Conservation (phyloP, 2,888 invertebrate species). For the Aleiodes leptofemur region DNA sequence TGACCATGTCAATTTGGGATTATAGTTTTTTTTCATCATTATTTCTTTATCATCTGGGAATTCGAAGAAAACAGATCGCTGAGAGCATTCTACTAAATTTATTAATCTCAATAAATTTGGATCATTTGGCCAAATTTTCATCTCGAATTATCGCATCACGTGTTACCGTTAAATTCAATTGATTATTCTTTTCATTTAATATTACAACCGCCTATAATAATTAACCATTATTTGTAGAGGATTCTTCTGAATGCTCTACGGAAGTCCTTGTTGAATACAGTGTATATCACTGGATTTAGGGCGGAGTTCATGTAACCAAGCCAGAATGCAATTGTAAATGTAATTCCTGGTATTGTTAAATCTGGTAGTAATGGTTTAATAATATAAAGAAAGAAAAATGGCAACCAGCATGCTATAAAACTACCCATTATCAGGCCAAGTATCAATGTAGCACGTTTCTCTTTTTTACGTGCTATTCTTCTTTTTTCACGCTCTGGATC, state of each 20-base stretch:
- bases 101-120: background rate
- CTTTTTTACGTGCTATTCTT: slow-evolving; percentile 94
- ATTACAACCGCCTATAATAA: slow-evolving; percentile 15
- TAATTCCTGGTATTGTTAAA: slow-evolving; percentile 87
- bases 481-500: slow-evolving; percentile 96
- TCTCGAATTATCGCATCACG: background rate
- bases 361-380: slow-evolving; percentile 86
- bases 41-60: too few species aligned
- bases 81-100: background rate
- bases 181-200: slow-evolving; percentile 1
- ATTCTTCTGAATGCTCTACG: slow-evolving; percentile 96
- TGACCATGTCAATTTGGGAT: slow-evolving; percentile 13
- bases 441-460: slow-evolving; percentile 96
- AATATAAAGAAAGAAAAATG: slow-evolving; percentile 97
- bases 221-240: slow-evolving; percentile 87
- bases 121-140: background rate
- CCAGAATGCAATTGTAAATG: slow-evolving; percentile 97
- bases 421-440: slow-evolving; percentile 98
- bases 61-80: too few species aligned
- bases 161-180: background rate
- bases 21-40: background rate
- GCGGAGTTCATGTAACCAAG: slow-evolving; percentile 98
- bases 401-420: slow-evolving; percentile 98
- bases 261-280: slow-evolving; percentile 98
- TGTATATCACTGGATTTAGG: slow-evolving; percentile 96